A percentile compares a stretch with the other conserved stretches of the same genome.
Evolutionary conservation across 92 coral and sea anemone genomes (phyloP).

Genomic region (Pocillopora grandis): DNA sequence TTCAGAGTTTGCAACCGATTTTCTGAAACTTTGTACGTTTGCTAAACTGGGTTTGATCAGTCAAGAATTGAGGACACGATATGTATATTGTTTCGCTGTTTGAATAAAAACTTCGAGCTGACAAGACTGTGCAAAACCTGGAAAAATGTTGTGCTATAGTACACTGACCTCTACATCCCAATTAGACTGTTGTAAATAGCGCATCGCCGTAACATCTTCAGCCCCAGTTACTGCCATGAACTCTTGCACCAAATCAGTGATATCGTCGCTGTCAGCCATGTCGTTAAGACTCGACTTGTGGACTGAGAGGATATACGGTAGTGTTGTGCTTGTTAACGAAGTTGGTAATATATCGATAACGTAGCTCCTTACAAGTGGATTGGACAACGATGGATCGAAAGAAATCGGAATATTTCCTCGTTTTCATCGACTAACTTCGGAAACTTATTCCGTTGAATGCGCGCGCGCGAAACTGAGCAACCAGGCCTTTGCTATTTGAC

Average conservation of each 20-base stretch:
- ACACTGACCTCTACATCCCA: slow-evolving; percentile 47
- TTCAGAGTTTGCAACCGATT: too few relatives aligned
- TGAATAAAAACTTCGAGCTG: too few relatives aligned
- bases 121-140: too few relatives aligned
- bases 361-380: too few relatives aligned
- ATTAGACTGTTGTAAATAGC: slow-evolving; percentile 27
- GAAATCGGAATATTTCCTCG: neutral
- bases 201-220: slow-evolving; percentile 42
- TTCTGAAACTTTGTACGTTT: too few relatives aligned
- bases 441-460: neutral
- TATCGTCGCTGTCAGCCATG: slow-evolving; percentile 8
- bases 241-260: slow-evolving; percentile 33
- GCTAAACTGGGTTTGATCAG: too few relatives aligned
- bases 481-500: slow-evolving; percentile 8
- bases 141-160: neutral
- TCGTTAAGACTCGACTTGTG: neutral
- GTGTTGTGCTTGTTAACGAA: too few relatives aligned
- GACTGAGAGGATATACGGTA: neutral
- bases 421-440: neutral
- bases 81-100: too few relatives aligned
- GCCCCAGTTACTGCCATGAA: slow-evolving; percentile 42
- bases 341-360: too few relatives aligned
- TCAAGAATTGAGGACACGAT: too few relatives aligned
- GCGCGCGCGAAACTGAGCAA: slow-evolving; percentile 16
- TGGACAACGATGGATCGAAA: too few relatives aligned